Evolutionary conservation across 1,140 invertebrate species (phyloP).

Genomic region (Palaemon carinicauda): DNA sequence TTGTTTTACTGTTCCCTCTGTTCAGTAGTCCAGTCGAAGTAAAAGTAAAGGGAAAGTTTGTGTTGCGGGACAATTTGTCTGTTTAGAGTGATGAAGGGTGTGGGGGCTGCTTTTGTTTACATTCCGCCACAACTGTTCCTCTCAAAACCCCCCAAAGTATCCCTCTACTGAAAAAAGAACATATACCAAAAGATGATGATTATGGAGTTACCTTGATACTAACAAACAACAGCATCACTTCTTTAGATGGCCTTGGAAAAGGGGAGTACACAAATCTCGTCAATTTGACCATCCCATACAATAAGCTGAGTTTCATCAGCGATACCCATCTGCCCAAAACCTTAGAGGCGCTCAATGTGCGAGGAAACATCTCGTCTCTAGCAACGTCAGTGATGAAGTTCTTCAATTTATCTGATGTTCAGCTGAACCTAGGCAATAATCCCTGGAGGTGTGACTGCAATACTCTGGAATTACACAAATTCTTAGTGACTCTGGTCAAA

Average conservation of each 20-base stretch:
- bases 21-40: no score
- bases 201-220: conserved; percentile 62
- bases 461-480: conserved; percentile 67
- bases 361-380: conserved; percentile 67
- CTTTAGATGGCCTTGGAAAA: conserved; percentile 41
- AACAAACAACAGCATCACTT: conserved; percentile 56
- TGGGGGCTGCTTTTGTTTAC: no score
- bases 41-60: no score
- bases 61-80: no score
- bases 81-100: no score
- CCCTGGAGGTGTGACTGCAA: conserved; percentile 74
- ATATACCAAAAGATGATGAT: not conserved
- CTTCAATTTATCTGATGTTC: conserved; percentile 62
- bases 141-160: conserved; percentile 62
- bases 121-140: no score
- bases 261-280: conserved; percentile 60
- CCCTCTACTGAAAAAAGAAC: conserved; percentile 62
- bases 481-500: conserved; percentile 66
- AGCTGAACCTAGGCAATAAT: conserved; percentile 70
- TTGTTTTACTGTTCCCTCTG: no score
- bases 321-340: conserved; percentile 60
- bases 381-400: conserved; percentile 9
- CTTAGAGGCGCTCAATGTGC: conserved; percentile 67
- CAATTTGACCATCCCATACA: conserved; percentile 67
- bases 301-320: conserved; percentile 65